Percentiles rank a stretch among this genome's conserved stretches.
Evolutionary conservation across 23 tunicate genomes (phyloP).

Genomic region (Styela clava): DNA sequence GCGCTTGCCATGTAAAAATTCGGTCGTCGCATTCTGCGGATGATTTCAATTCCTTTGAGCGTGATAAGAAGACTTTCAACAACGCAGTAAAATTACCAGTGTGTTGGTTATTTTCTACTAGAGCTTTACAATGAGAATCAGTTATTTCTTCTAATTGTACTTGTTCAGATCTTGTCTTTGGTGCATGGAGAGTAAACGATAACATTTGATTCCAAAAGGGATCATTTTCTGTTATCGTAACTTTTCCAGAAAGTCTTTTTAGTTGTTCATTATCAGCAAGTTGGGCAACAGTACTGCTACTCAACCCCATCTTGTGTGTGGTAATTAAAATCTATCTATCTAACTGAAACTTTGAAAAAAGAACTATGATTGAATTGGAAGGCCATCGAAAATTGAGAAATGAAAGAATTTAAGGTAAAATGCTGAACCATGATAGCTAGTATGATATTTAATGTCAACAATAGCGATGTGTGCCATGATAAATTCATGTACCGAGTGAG

Average conservation of each 20-base stretch:
- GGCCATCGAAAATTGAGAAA: no score
- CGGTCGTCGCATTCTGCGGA: slow-evolving; percentile 89
- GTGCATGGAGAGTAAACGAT: slow-evolving; percentile 37
- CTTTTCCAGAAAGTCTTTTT: slow-evolving; percentile 48
- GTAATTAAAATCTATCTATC: no score
- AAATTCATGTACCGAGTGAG: no score
- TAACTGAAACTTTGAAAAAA: no score
- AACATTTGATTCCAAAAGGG: slow-evolving; percentile 98
- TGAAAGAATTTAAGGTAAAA: no score
- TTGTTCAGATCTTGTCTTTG: slow-evolving; percentile 9
- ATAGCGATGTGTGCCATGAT: no score
- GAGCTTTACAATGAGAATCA: slow-evolving; percentile 52
- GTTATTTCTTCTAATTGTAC: slow-evolving; percentile 58
- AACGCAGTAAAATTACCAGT: slow-evolving; percentile 78
- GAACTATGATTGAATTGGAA: no score
- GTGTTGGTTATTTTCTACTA: slow-evolving; percentile 76
- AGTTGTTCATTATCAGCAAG: slow-evolving; percentile 58
- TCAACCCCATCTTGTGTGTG: slow-evolving; percentile 55
- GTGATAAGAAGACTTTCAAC: slow-evolving; percentile 62
- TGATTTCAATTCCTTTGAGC: slow-evolving; percentile 60
- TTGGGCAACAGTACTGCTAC: slow-evolving; percentile 49
- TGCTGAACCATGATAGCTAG: no score
- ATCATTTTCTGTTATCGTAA: slow-evolving; percentile 71
- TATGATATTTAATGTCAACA: no score
- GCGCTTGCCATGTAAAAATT: slow-evolving; percentile 90